A percentile compares a stretch with the other conserved stretches of the same genome.
These are phyloP conservation scores for Leptosomus discolor DNA, from an alignment of 2,113 vertebrate species.

Conservation along the genomic window DNA sequence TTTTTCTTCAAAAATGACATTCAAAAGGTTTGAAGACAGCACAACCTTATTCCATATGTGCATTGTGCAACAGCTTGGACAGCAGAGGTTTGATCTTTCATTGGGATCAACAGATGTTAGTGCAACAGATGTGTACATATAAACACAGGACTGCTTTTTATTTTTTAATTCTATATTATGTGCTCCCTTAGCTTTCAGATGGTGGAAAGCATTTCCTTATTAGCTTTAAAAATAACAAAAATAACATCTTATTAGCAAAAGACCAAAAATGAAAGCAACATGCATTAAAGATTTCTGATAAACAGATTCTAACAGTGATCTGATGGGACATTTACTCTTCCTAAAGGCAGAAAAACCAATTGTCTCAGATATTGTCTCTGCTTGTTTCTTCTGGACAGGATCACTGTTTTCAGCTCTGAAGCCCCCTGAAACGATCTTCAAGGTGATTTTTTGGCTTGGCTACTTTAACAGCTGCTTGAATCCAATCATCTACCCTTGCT, in stretches of 20 bases:
- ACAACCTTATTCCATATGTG: neutral
- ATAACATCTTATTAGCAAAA: neutral
- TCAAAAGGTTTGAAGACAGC: neutral
- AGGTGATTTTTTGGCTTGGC: slow-evolving; percentile 97
- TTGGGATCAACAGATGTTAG: neutral
- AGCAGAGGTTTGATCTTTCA: neutral
- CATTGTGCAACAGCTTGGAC: neutral
- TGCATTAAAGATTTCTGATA: neutral
- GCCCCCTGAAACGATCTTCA: slow-evolving; percentile 87
- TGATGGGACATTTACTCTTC: neutral
- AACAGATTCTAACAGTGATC: neutral
- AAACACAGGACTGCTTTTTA: neutral
- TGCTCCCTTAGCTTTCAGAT: neutral
- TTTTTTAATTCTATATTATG: neutral
- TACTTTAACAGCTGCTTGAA: slow-evolving; percentile 99
- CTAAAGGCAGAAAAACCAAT: neutral
- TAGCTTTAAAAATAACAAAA: neutral
- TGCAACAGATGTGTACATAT: neutral
- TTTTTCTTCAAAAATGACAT: neutral
- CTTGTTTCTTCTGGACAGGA: slow-evolving; percentile 71
- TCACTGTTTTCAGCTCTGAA: slow-evolving; percentile 88
- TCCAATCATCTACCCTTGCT: slow-evolving; percentile 97
- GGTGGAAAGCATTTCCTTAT: neutral
- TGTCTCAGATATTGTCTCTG: neutral
- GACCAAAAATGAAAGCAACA: neutral